Evolutionary conservation across 2,113 vertebrate species (phyloP).

Genomic region (Abramis brama): DNA sequence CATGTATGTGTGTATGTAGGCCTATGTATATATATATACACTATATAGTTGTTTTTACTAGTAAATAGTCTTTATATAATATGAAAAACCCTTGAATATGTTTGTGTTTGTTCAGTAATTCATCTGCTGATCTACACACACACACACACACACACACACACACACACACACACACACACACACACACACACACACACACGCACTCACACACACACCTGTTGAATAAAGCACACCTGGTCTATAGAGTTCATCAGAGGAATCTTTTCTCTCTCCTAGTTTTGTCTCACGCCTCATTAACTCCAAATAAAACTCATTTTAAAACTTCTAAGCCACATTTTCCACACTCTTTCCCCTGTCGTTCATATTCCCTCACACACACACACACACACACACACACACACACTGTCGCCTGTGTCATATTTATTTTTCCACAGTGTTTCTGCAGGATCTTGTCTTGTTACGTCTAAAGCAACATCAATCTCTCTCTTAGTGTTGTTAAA

Average conservation of each 20-base stretch:
- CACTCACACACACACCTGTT: too few species aligned
- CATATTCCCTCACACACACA: background rate
- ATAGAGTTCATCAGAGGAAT: background rate
- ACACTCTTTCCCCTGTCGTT: background rate
- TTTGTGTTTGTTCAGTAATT: background rate
- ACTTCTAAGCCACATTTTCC: background rate
- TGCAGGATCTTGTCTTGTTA: background rate
- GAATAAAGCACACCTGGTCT: background rate
- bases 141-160: too few species aligned
- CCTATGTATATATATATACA: too few species aligned
- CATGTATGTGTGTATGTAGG: too few species aligned
- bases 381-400: too few species aligned
- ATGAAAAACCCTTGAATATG: background rate
- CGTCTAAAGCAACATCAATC: background rate
- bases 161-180: too few species aligned
- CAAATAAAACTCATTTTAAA: too few species aligned
- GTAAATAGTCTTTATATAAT: background rate
- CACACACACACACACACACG: too few species aligned
- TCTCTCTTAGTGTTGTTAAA: background rate
- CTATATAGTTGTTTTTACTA: too few species aligned
- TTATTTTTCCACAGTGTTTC: background rate
- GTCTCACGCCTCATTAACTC: slow-evolving; percentile 1
- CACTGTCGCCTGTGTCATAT: background rate
- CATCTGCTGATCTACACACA: too few species aligned
- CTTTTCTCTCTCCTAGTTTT: background rate